These are phyloP conservation scores for Lycocorax pyrrhopterus DNA, from an alignment of 2,113 vertebrate species.

Conservation along the genomic window DNA sequence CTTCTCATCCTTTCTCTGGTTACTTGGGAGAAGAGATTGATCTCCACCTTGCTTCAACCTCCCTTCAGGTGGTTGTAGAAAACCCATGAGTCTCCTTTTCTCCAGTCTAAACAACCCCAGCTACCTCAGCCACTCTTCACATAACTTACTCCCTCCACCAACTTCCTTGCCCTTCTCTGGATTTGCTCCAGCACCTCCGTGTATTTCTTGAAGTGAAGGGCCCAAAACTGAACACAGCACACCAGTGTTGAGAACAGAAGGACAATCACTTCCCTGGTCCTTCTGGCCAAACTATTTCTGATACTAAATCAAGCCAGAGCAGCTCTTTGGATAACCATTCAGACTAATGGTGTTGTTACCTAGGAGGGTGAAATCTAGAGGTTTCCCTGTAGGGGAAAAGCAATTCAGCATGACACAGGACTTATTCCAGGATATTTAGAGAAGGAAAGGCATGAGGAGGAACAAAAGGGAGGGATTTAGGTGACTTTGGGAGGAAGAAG, in stretches of 20 bases:
- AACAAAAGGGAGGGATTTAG: neutral
- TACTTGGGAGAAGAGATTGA: neutral
- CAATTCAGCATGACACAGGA: neutral
- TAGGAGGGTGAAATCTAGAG: neutral
- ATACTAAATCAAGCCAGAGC: neutral
- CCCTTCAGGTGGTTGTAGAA: neutral
- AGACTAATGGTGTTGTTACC: accelerated
- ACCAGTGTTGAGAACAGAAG: neutral
- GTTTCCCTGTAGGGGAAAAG: neutral
- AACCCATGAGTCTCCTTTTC: neutral
- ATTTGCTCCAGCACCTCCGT: neutral
- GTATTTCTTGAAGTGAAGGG: neutral
- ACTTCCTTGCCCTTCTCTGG: neutral
- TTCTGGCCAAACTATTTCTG: neutral
- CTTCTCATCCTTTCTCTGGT: neutral
- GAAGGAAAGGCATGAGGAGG: neutral
- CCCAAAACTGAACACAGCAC: neutral
- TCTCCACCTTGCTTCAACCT: neutral
- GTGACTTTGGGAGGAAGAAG: neutral
- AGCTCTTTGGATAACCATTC: neutral
- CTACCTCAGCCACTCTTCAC: neutral
- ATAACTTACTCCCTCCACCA: neutral
- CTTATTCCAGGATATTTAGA: neutral
- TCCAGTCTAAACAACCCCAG: neutral
- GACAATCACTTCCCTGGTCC: neutral